A percentile compares a stretch with the other conserved stretches of the same genome.
Conservation (phyloP, 92 coral and sea anemone species). For the Siderastrea siderea region DNA sequence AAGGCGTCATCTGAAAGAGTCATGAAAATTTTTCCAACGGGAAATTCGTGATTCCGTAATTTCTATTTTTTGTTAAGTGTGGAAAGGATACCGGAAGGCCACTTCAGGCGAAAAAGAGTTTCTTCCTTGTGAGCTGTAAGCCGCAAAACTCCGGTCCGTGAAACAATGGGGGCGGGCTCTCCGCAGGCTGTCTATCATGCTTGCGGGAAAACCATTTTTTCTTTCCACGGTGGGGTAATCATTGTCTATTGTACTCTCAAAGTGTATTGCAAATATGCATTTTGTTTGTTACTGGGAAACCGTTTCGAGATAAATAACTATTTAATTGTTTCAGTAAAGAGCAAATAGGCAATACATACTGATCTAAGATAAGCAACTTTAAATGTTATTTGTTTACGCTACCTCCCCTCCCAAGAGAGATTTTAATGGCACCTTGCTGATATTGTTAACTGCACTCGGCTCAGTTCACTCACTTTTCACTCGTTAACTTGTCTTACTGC, state of each 20-base stretch:
- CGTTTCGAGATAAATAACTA: neutral
- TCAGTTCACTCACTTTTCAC: conserved; percentile 75
- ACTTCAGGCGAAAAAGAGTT: conserved; percentile 18
- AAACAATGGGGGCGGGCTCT: conserved; percentile 89
- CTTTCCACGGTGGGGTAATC: neutral
- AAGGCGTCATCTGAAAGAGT: conserved; percentile 36
- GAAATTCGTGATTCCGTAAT: conserved; percentile 14
- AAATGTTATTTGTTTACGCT: neutral
- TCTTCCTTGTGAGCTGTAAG: conserved; percentile 20
- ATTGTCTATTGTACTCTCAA: neutral
- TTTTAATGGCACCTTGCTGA: conserved; percentile 47
- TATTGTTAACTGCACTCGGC: conserved; percentile 63
- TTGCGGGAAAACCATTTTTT: conserved; percentile 37
- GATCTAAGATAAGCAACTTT: neutral
- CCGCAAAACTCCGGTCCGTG: conserved; percentile 64
- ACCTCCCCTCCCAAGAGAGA: conserved; percentile 15
- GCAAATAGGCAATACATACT: neutral
- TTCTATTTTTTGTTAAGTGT: conserved; percentile 21
- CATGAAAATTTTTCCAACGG: conserved; percentile 7
- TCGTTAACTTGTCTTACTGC: conserved; percentile 63
- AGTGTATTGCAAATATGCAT: neutral
- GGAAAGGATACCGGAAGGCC: conserved; percentile 46
- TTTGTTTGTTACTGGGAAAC: neutral
- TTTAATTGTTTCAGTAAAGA: neutral
- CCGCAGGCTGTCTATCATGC: conserved; percentile 75